These are phyloP conservation scores for Nothoprocta pentlandii DNA, from an alignment of 2,113 vertebrate species.

Conservation along the genomic window DNA sequence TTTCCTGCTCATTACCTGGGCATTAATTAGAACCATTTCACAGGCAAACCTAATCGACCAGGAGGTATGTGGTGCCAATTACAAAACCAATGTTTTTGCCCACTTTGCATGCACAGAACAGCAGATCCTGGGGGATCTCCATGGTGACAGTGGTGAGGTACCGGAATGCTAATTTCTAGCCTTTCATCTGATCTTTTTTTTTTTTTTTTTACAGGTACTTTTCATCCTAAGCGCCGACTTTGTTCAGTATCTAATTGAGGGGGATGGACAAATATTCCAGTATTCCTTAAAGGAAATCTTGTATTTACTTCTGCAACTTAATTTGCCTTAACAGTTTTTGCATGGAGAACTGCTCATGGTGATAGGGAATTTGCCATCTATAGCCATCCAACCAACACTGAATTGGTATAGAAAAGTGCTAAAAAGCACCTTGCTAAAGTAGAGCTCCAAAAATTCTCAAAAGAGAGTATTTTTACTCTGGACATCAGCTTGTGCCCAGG, in stretches of 20 bases:
- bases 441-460: not conserved
- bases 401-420: too few species aligned
- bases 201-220: not conserved
- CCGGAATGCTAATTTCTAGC: constrained; percentile 13
- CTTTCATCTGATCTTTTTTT: constrained; percentile 11
- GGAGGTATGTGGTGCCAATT: not conserved
- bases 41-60: not conserved
- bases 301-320: not conserved
- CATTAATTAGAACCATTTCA: not conserved
- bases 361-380: not conserved
- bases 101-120: not conserved
- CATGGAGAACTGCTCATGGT: not conserved
- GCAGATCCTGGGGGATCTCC: constrained; percentile 23
- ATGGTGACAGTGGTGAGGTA: constrained; percentile 29
- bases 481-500: not conserved
- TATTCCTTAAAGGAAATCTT: not conserved
- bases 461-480: not conserved
- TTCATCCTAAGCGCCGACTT: not conserved
- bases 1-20: not conserved
- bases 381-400: not conserved
- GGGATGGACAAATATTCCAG: not conserved
- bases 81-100: not conserved
- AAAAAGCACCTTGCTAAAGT: not conserved
- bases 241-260: not conserved
- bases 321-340: not conserved